These are phyloP conservation scores for Bombylius discolor DNA, from an alignment of 2,888 invertebrate species.

Conservation along the genomic window DNA sequence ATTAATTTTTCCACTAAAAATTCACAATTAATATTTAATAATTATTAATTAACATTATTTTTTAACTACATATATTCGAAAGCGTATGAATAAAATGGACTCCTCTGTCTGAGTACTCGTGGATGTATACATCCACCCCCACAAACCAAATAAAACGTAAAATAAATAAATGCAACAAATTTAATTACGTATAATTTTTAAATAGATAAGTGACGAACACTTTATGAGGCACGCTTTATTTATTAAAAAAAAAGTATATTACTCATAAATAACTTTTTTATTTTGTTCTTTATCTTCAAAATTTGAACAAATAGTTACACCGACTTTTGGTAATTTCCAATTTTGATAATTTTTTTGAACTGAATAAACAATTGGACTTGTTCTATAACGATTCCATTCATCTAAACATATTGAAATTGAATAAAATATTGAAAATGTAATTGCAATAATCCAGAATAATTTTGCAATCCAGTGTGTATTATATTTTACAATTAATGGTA, in stretches of 20 bases:
- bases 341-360: conserved; percentile 28
- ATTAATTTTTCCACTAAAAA: too few species aligned
- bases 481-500: conserved; percentile 24
- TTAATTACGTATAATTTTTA: too few species aligned
- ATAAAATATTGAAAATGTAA: conserved; percentile 21
- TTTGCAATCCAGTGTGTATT: conserved; percentile 27
- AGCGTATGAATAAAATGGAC: too few species aligned
- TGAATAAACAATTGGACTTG: background rate
- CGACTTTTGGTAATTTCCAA: conserved; percentile 39
- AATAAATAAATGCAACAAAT: too few species aligned
- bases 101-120: too few species aligned
- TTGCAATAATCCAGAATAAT: conserved; percentile 23
- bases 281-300: conserved; percentile 25
- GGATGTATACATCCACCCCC: too few species aligned
- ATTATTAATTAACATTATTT: too few species aligned
- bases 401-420: conserved; percentile 21
- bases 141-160: too few species aligned
- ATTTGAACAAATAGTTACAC: conserved; percentile 39
- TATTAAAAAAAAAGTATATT: background rate
- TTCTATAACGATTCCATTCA: background rate
- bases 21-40: too few species aligned
- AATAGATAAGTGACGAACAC: too few species aligned
- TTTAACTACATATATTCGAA: too few species aligned
- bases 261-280: conserved; percentile 17
- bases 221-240: too few species aligned